Evolutionary conservation across 2,113 vertebrate genomes (phyloP), one percentile per base, ranked within the genome.

Genomic region (Prionailurus bengalensis): DNA sequence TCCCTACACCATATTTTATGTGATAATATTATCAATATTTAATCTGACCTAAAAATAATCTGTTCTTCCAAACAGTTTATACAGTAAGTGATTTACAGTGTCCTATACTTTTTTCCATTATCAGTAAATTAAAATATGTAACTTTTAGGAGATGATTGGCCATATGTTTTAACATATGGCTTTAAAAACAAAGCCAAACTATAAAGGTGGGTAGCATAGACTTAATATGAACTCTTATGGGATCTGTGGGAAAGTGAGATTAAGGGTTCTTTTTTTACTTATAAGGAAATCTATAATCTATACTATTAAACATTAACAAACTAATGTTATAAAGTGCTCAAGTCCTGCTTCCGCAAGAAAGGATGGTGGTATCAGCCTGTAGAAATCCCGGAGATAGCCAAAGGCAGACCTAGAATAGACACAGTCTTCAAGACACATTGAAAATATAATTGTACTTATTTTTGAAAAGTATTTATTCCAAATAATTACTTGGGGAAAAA

Each of bases 101-200:
- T 82, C 48, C 65, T 55, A 84, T 97, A 33, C 82, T 93, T 31
- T 85, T 74, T 97, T 92, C 39, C 86, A 74, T 87, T 82, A 94
- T 61, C 33, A 91, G 17, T 29, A 10, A 95, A 96, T 94, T 96
- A 29, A 93, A 97, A 23, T 66, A 7, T 14, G 42, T 78, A 29
- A 92, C 84, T 94, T 93, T 1, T 97, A 27, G 87, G 70, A 95
- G 19, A 89, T 94, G 74, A 66, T 68, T 89, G 31, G 95, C 51
- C 76, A 71, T 84, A 23, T 27, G n/a, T 65, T 85, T 92, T 74
- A 48, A 92, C 21, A 55, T 89, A 92, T 27, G 10, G 13, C 42
- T 82, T 76, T 66, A 36, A 92, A 71, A 80, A 45, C 79, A 66
- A 88, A 55, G 68, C 31, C 16, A 65, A 63, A 71, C 4, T 79